Evolutionary conservation across 2,888 invertebrate genomes (phyloP).

Genomic region (Coleophora deauratella): DNA sequence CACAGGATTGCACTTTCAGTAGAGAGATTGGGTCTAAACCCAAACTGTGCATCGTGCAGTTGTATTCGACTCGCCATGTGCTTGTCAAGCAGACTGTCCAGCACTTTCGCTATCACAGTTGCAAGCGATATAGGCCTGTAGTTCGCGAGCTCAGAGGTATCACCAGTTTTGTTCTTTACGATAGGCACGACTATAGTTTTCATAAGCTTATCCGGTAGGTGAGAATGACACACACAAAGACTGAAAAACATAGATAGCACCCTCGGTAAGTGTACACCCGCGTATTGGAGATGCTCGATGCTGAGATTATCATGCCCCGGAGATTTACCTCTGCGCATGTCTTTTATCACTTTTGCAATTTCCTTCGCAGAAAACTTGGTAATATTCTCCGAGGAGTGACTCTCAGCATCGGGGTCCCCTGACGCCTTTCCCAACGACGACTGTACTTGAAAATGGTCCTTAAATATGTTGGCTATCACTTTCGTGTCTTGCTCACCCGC

Average conservation of each 20-base stretch:
- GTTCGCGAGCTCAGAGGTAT: neutral
- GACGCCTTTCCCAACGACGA: neutral
- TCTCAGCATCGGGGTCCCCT: neutral
- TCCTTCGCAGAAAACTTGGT: neutral
- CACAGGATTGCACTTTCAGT: neutral
- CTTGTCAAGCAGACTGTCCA: neutral
- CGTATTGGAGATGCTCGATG: too few species aligned
- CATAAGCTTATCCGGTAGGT: neutral
- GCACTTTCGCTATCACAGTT: neutral
- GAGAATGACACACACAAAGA: too few species aligned
- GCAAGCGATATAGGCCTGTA: neutral
- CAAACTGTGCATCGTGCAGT: neutral
- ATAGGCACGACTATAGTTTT: neutral
- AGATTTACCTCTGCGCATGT: neutral
- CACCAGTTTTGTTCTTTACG: neutral
- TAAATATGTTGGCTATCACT: slow-evolving; percentile 5
- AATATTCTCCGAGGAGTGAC: neutral
- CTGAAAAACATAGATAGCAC: too few species aligned
- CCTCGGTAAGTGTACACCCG: too few species aligned
- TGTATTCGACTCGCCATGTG: too few species aligned
- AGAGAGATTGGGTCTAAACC: neutral
- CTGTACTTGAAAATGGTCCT: neutral
- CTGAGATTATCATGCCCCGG: neutral
- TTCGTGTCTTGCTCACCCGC: slow-evolving; percentile 1
- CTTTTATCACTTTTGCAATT: neutral